phyloP scores from a whole-genome alignment of 2,888 invertebrate genomes.

The Gonocerus acuteangulatus region DNA sequence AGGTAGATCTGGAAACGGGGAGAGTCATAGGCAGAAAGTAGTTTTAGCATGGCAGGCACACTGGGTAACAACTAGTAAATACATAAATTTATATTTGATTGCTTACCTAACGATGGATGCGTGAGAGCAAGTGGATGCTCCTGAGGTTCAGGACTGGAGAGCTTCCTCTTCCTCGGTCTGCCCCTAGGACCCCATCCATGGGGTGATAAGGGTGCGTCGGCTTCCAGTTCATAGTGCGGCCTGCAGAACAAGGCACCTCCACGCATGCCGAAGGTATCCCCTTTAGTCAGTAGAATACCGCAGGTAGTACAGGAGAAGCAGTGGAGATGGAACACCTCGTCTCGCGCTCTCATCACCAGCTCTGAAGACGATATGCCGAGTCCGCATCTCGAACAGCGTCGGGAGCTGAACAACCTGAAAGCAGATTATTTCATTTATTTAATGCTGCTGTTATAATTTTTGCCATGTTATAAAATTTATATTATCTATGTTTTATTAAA shows the following conservation, averaged over 20 bases:
- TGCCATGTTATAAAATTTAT: too few species aligned
- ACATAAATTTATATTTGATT: too few species aligned
- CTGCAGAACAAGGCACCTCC: slow-evolving; percentile 57
- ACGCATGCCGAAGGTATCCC: slow-evolving; percentile 85
- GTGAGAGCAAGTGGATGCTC: slow-evolving; percentile 29
- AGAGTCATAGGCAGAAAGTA: too few species aligned
- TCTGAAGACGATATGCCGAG: slow-evolving; percentile 78
- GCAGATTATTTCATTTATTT: too few species aligned
- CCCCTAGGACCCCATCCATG: slow-evolving; percentile 59
- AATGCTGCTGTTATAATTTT: too few species aligned
- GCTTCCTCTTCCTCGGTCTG: slow-evolving; percentile 69
- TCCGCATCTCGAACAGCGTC: slow-evolving; percentile 77
- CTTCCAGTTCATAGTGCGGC: slow-evolving; percentile 55
- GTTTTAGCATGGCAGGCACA: too few species aligned
- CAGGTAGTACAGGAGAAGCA: slow-evolving; percentile 87
- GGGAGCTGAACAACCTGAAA: slow-evolving; percentile 72
- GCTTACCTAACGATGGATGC: slow-evolving; percentile 32
- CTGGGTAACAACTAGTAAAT: too few species aligned
- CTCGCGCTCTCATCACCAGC: slow-evolving; percentile 82
- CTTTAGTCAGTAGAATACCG: slow-evolving; percentile 71
- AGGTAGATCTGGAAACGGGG: too few species aligned
- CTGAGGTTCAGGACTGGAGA: slow-evolving; percentile 40
- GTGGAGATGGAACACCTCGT: slow-evolving; percentile 77
- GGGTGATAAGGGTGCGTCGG: slow-evolving; percentile 47
- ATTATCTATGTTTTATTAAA: too few species aligned